Percentiles rank a stretch among this genome's conserved stretches.
Evolutionary conservation across 2,113 vertebrate species (phyloP).

Genomic region (Lutjanus erythropterus): DNA sequence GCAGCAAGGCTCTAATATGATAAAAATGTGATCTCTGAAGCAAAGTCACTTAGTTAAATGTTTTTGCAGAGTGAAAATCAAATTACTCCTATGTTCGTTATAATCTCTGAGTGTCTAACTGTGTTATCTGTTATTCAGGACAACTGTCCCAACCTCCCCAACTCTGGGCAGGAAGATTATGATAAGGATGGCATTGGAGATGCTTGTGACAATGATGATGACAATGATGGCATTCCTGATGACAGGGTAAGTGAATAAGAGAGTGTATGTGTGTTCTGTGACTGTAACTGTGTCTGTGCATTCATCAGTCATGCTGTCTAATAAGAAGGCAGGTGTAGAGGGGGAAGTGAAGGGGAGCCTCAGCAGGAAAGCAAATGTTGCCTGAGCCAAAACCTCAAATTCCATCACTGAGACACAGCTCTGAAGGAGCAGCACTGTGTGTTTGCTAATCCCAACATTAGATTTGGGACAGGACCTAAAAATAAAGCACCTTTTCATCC

Average conservation of each 20-base stretch:
- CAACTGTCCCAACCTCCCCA: conserved; percentile 98
- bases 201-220: conserved; percentile 96
- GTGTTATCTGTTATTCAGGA: conserved; percentile 85
- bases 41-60: background rate
- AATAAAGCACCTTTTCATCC: conserved; percentile 73
- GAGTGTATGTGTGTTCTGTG: conserved; percentile 6
- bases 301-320: conserved; percentile 63
- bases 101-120: background rate
- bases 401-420: conserved; percentile 67
- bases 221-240: conserved; percentile 95
- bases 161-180: conserved; percentile 98
- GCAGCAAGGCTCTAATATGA: background rate
- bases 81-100: background rate
- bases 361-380: conserved; percentile 74
- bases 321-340: conserved; percentile 49
- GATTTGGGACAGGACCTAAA: conserved; percentile 66
- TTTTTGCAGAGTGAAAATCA: conserved; percentile 3
- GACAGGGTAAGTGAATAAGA: conserved; percentile 87
- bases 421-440: conserved; percentile 73
- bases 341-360: conserved; percentile 1
- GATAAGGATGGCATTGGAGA: conserved; percentile 97
- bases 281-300: conserved; percentile 34
- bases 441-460: conserved; percentile 71
- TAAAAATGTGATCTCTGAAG: background rate
- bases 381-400: conserved; percentile 79